Percentiles rank a stretch among this genome's conserved stretches.
phyloP scores from a whole-genome alignment of 2,888 invertebrate species.

The Limnephilus rhombicus region DNA sequence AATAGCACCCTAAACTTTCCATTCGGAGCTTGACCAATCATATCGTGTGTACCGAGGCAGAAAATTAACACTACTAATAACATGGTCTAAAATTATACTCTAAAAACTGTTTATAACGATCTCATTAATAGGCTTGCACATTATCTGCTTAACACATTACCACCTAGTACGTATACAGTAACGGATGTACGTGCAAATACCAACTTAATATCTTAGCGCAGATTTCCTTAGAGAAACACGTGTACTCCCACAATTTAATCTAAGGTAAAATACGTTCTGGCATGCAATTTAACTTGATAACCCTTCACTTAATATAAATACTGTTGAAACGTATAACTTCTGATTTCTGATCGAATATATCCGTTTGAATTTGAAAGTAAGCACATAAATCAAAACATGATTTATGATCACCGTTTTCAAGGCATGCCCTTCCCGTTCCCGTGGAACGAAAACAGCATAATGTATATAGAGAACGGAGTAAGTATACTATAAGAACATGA shows the following conservation, averaged over 20 bases:
- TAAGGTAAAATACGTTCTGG: neutral
- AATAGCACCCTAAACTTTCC: too few species aligned
- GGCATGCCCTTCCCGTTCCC: conserved; percentile 1
- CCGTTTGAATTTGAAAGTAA: conserved; percentile 42
- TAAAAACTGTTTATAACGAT: neutral
- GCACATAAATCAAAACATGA: conserved; percentile 53
- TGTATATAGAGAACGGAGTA: neutral
- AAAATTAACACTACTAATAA: too few species aligned
- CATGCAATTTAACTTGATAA: neutral
- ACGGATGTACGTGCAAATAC: neutral
- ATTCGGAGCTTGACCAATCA: too few species aligned
- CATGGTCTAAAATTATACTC: neutral
- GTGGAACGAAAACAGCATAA: conserved; percentile 43
- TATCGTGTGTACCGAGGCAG: too few species aligned
- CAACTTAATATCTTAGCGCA: neutral
- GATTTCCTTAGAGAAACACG: neutral
- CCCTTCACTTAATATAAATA: conserved; percentile 13
- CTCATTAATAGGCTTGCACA: neutral
- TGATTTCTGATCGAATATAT: conserved; percentile 33
- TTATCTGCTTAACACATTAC: neutral
- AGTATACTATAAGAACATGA: neutral
- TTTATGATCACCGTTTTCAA: conserved; percentile 49
- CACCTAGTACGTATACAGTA: neutral
- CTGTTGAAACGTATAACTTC: conserved; percentile 30
- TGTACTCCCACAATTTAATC: too few species aligned